Base-by-base conservation (phyloP, 2,888 invertebrate species). In the Amiota mariae region DNA sequence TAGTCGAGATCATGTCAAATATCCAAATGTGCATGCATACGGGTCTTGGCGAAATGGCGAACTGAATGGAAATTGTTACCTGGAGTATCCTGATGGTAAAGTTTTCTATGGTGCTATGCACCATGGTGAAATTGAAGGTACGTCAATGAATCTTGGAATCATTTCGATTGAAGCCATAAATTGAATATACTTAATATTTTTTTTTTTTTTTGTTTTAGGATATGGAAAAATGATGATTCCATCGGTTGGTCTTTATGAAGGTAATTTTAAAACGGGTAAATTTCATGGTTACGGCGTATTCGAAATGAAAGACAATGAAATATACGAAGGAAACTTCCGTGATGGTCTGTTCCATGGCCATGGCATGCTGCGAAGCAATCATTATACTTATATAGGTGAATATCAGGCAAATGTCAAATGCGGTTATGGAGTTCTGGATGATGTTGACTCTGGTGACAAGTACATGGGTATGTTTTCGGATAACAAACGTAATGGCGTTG, bases 381-480 rank as follows among this genome's bases (percentile, higher is more conserved):
- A 94, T 78, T 95, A 95, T 85, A 94, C 94, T 73, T 97, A 97
- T 87, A 95, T 97, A n/a, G 97, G 97, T 0, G 96, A 97, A 85
- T 97, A 97, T 94, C 91, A 92, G 13, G 91, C 91, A 70, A 96
- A 97, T 20, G 92, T 92, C 1, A 94, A 94, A 80, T 93, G 94
- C 80, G 97, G 97, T 0, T 97, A 97, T 82, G 97, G 97, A 0
- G 95, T 97, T 1, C 93, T 96, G 92, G 96, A 97, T 85, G 95
- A 97, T 83, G 95, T 96, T 70, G 92, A 94, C 46, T 94, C 93
- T 82, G 96, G 97, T 2, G 96, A 97, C 88, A 97, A 97, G 88
- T 97, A 97, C 89, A 92, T 97, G 89, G 97, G 97, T 8, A 94
- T 94, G 89, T 97, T 97, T 96, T 92, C 92, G 75, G 96, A 97